A percentile compares a stretch with the other conserved stretches of the same genome.
These are phyloP conservation scores for Drosophila mayaguana DNA, from an alignment of 2,888 invertebrate species.

Conservation along the genomic window DNA sequence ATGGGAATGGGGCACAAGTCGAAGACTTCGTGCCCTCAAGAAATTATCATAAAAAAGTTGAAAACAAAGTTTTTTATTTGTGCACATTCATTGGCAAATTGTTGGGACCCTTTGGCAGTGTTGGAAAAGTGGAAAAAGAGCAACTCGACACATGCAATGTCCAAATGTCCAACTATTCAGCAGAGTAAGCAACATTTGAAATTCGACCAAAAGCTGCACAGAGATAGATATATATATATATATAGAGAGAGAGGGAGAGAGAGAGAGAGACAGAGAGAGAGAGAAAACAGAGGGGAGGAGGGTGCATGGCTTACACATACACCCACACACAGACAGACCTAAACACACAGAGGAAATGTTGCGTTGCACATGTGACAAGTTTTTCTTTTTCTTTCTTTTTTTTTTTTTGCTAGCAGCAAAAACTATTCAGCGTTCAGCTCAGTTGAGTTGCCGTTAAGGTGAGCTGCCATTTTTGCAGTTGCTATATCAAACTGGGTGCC, in stretches of 20 bases:
- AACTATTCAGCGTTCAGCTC: slow-evolving; percentile 50
- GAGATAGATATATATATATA: too few species aligned
- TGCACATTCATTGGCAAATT: not conserved
- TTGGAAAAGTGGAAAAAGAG: slow-evolving; percentile 11
- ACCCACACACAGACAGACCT: slow-evolving; percentile 18
- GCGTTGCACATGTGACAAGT: slow-evolving; percentile 78
- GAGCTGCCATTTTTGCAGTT: slow-evolving; percentile 77
- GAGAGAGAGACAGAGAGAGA: slow-evolving; percentile 14
- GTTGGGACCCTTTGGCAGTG: not conserved
- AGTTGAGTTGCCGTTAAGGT: slow-evolving; percentile 71
- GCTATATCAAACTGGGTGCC: slow-evolving; percentile 68
- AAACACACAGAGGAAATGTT: slow-evolving; percentile 69
- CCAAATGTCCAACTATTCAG: slow-evolving; percentile 61
- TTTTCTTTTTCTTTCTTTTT: slow-evolving; percentile 50
- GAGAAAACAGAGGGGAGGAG: not conserved
- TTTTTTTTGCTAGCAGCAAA: slow-evolving; percentile 55
- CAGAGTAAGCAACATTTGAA: slow-evolving; percentile 80
- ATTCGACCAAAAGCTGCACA: slow-evolving; percentile 70
- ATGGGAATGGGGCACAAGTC: not conserved
- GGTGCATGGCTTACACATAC: not conserved
- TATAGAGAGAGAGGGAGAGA: slow-evolving; percentile 19
- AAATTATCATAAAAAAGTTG: slow-evolving; percentile 5
- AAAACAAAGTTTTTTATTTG: slow-evolving; percentile 8
- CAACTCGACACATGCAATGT: slow-evolving; percentile 52
- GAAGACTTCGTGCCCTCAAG: slow-evolving; percentile 9